These are phyloP conservation scores for Nycteola revayana DNA, from an alignment of 2,888 invertebrate genomes.

Conservation along the genomic window DNA sequence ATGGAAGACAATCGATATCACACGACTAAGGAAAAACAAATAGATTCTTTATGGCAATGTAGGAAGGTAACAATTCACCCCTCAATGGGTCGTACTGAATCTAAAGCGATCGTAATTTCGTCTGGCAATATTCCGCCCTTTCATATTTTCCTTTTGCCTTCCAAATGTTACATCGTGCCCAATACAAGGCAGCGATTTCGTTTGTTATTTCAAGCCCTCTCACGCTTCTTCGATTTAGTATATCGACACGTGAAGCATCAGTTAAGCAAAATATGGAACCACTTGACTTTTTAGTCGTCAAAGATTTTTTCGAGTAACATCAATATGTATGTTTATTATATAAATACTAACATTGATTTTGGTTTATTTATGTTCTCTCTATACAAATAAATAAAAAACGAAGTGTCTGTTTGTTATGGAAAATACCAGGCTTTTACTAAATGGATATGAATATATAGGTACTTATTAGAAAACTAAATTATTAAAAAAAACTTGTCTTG, in stretches of 20 bases:
- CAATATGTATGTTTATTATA: too few relatives aligned
- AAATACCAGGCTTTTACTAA: too few relatives aligned
- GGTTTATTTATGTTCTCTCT: too few relatives aligned
- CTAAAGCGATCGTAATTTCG: conserved; percentile 80
- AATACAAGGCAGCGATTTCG: conserved; percentile 74
- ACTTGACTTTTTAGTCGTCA: conserved; percentile 38
- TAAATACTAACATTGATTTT: too few relatives aligned
- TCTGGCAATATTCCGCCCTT: conserved; percentile 77
- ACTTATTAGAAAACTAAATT: too few relatives aligned
- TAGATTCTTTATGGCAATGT: conserved; percentile 75
- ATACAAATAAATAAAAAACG: too few relatives aligned
- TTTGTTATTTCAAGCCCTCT: conserved; percentile 76
- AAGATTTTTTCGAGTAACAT: conserved; percentile 1
- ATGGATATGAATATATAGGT: too few relatives aligned
- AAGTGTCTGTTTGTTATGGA: too few relatives aligned
- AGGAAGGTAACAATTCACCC: conserved; percentile 77
- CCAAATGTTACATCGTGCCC: conserved; percentile 70
- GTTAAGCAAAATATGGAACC: conserved; percentile 62
- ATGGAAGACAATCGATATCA: conserved; percentile 52
- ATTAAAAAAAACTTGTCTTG: too few relatives aligned
- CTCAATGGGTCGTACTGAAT: conserved; percentile 75
- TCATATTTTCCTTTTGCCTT: conserved; percentile 76
- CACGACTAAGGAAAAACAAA: conserved; percentile 65
- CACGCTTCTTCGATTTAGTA: conserved; percentile 67
- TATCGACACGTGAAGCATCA: conserved; percentile 68